Evolutionary conservation across 2,888 invertebrate genomes (phyloP).

Genomic region (Dasypogon diadema): DNA sequence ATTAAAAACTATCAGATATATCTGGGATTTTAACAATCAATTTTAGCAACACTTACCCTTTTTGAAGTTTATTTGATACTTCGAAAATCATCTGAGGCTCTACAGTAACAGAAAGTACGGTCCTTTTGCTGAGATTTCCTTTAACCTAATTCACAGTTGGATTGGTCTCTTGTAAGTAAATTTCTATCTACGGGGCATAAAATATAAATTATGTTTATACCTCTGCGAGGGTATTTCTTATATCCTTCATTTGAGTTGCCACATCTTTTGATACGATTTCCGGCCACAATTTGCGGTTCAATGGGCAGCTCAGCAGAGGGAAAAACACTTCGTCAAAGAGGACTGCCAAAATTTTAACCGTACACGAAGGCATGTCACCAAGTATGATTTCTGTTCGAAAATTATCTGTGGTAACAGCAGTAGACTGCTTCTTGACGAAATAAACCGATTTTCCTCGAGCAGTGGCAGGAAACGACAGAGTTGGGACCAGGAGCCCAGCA

Average conservation of each 20-base stretch:
- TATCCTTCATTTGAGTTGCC: slow-evolving; percentile 76
- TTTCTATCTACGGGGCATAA: slow-evolving; percentile 23
- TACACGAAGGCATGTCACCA: slow-evolving; percentile 81
- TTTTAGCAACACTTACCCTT: slow-evolving; percentile 67
- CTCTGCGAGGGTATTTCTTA: slow-evolving; percentile 76
- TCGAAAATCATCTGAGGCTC: slow-evolving; percentile 78
- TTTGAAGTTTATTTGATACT: slow-evolving; percentile 70
- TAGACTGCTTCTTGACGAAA: slow-evolving; percentile 70
- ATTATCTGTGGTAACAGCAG: slow-evolving; percentile 67
- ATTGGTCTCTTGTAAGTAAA: slow-evolving; percentile 27
- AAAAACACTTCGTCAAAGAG: slow-evolving; percentile 81
- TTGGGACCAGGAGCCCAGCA: slow-evolving; percentile 69
- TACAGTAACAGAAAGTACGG: slow-evolving; percentile 87
- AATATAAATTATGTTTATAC: slow-evolving; percentile 64
- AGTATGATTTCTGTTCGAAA: slow-evolving; percentile 71
- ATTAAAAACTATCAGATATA: too few species aligned
- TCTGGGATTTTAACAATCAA: too few species aligned
- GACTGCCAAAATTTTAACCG: slow-evolving; percentile 78
- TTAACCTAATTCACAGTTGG: slow-evolving; percentile 62
- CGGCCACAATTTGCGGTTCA: slow-evolving; percentile 80
- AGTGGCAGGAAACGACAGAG: slow-evolving; percentile 66
- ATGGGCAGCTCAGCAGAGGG: slow-evolving; percentile 78
- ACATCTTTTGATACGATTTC: slow-evolving; percentile 78
- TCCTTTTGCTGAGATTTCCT: slow-evolving; percentile 90
- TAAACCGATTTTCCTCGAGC: slow-evolving; percentile 69